A percentile compares a stretch with the other conserved stretches of the same genome.
phyloP scores from a whole-genome alignment of 2,113 vertebrate species.

The Bucco capensis region DNA sequence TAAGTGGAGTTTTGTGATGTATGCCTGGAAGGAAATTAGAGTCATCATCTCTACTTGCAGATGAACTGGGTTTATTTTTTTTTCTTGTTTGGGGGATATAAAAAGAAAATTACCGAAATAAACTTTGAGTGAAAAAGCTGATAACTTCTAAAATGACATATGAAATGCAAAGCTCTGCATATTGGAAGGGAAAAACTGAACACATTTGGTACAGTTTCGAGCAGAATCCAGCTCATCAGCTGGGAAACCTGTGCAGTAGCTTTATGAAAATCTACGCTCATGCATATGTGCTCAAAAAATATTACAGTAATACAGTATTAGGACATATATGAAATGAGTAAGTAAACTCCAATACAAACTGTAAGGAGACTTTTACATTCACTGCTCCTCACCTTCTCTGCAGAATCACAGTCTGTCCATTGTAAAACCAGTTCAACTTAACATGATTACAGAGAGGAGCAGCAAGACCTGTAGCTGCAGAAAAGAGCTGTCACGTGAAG shows the following conservation, averaged over 20 bases:
- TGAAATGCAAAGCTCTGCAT: not conserved
- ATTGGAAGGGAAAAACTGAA: not conserved
- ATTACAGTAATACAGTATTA: not conserved
- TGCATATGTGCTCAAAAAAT: not conserved
- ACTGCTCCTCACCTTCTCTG: not conserved
- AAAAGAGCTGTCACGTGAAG: not conserved
- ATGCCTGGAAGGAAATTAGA: constrained; percentile 4
- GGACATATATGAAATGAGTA: not conserved
- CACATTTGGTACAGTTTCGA: not conserved
- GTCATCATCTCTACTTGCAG: not conserved
- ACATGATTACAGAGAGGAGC: not conserved
- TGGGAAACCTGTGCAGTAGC: not conserved
- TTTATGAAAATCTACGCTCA: not conserved
- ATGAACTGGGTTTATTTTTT: not conserved
- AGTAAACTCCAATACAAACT: not conserved
- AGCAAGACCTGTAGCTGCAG: not conserved
- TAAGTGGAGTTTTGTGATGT: not conserved
- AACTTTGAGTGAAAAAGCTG: not conserved
- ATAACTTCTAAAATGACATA: not conserved
- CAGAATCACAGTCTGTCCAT: not conserved
- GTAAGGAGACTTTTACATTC: not conserved
- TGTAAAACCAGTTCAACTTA: not conserved
- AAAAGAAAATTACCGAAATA: constrained; percentile 25
- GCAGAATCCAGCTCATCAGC: not conserved
- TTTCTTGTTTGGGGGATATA: not conserved